phyloP scores from a whole-genome alignment of 2,797 vertebrate genomes.

The Chelonia mydas region DNA sequence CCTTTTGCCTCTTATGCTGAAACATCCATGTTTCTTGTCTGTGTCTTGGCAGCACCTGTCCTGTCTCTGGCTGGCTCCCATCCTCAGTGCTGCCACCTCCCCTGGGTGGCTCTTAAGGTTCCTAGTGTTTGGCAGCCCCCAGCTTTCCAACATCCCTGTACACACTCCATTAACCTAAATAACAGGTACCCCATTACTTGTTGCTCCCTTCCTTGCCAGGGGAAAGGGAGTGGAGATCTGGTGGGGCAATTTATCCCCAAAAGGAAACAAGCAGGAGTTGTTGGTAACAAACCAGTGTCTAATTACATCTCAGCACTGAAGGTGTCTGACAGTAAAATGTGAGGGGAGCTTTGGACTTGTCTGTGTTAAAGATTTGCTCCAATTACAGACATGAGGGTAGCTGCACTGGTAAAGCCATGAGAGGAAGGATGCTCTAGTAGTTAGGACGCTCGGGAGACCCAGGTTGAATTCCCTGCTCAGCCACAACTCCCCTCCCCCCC shows the following conservation, averaged over 20 bases:
- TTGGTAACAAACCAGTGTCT: not conserved
- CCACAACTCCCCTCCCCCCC: not conserved
- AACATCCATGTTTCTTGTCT: not conserved
- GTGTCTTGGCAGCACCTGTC: not conserved
- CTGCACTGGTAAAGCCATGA: not conserved
- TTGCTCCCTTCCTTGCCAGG: not conserved
- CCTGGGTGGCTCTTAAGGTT: not conserved
- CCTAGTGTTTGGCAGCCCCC: not conserved
- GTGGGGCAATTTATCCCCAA: not conserved
- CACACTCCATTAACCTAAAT: not conserved
- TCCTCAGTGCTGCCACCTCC: not conserved
- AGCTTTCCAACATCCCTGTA: not conserved
- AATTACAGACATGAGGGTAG: not conserved
- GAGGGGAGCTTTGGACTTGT: not conserved
- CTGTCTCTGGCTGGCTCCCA: not conserved
- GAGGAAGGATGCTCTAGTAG: not conserved
- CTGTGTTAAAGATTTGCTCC: not conserved
- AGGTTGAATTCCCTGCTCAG: not conserved
- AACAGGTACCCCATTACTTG: not conserved
- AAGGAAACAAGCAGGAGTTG: not conserved
- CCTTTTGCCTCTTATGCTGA: not conserved
- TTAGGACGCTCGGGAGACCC: not conserved
- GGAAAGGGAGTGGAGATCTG: not conserved
- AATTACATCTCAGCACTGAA: not conserved
- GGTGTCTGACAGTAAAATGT: not conserved